Evolutionary conservation across 2,113 vertebrate species (phyloP).

Genomic region (Pterocles gutturalis): DNA sequence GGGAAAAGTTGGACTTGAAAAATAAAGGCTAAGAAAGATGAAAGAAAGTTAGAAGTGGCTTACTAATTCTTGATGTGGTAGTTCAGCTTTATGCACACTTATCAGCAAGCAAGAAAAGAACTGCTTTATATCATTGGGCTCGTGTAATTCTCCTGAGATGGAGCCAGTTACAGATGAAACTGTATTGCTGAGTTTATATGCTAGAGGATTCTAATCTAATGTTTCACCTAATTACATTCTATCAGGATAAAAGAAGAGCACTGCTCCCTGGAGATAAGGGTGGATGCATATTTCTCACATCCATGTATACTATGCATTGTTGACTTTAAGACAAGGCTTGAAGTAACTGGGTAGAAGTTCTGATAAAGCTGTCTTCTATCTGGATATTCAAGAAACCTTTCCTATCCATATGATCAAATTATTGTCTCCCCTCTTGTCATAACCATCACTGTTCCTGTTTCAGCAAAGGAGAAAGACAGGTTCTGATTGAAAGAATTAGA

Average conservation of each 20-base stretch:
- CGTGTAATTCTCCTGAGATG: conserved; percentile 21
- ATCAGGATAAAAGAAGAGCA: not conserved
- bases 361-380: not conserved
- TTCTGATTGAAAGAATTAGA: not conserved
- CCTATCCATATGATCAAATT: not conserved
- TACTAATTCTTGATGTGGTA: not conserved
- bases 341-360: not conserved
- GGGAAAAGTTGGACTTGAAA: not conserved
- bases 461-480: not conserved
- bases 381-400: not conserved
- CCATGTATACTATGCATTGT: not conserved
- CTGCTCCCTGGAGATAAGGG: not conserved
- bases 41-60: not conserved
- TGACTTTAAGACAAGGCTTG: not conserved
- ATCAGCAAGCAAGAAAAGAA: not conserved
- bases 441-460: not conserved
- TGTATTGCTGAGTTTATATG: not conserved
- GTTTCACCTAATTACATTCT: conserved; percentile 38
- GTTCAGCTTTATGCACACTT: not conserved
- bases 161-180: conserved; percentile 5
- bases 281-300: not conserved
- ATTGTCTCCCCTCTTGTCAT: not conserved
- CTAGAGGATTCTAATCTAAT: not conserved
- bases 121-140: not conserved
- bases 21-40: not conserved